Conservation (phyloP, 1,140 invertebrate species). For the Ceratina australensis region DNA sequence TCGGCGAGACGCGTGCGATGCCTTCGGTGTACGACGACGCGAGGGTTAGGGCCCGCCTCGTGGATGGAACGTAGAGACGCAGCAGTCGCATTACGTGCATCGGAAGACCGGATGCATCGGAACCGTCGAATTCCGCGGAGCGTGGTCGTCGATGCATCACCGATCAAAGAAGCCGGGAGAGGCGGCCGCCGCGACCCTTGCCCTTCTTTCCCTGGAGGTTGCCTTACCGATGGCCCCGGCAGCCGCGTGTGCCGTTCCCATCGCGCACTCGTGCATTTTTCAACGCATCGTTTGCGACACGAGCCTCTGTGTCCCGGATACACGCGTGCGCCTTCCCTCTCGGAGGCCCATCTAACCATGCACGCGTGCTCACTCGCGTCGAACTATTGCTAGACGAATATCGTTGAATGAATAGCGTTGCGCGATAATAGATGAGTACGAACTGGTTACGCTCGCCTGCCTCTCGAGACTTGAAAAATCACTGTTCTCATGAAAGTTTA, state of each 20-base stretch:
- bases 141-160: slow-evolving; percentile 47
- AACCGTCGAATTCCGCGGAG: slow-evolving; percentile 42
- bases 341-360: neutral
- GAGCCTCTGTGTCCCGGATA: neutral
- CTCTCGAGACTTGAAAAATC: no score
- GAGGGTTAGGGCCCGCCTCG: neutral
- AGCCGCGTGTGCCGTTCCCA: slow-evolving; percentile 3
- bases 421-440: no score
- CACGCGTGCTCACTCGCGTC: neutral
- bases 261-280: slow-evolving; percentile 34
- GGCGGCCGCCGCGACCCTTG: slow-evolving; percentile 34
- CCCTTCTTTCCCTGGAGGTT: neutral
- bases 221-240: neutral
- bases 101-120: slow-evolving; percentile 12
- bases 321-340: neutral
- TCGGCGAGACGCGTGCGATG: slow-evolving; percentile 32
- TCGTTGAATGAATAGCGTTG: no score
- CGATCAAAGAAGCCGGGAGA: slow-evolving; percentile 56
- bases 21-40: neutral
- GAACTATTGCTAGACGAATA: slow-evolving; percentile 4
- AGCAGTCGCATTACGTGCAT: slow-evolving; percentile 15
- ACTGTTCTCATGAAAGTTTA: no score
- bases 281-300: slow-evolving; percentile 29
- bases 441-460: neutral
- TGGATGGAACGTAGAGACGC: neutral